phyloP scores from a whole-genome alignment of 2,113 vertebrate genomes.

The Spea multiplicata region DNA sequence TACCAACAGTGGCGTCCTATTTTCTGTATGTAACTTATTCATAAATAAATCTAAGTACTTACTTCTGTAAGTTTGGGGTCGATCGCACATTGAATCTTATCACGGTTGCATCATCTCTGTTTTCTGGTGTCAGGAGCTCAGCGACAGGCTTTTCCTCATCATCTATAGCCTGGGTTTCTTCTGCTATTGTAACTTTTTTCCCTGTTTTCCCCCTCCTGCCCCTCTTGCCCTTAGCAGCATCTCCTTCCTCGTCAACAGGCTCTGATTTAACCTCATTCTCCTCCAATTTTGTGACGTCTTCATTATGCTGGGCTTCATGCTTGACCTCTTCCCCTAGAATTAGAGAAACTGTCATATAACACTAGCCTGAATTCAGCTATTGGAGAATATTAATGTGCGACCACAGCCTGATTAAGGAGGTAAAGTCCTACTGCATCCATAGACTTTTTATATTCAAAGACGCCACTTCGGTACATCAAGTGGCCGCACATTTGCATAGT shows the following conservation, averaged over 20 bases:
- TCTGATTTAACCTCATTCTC: slow-evolving; percentile 14
- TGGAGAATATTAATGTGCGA: too few relatives aligned
- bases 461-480: too few relatives aligned
- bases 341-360: too few relatives aligned
- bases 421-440: too few relatives aligned
- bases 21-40: too few relatives aligned
- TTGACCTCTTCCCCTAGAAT: not conserved
- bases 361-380: too few relatives aligned
- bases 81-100: slow-evolving; percentile 75
- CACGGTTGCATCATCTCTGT: slow-evolving; percentile 59
- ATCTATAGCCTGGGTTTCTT: slow-evolving; percentile 22
- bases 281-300: not conserved
- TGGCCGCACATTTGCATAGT: too few relatives aligned
- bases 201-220: slow-evolving; percentile 20
- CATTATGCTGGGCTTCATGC: not conserved
- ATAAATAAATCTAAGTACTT: slow-evolving; percentile 43
- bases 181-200: not conserved
- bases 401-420: too few relatives aligned
- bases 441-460: too few relatives aligned
- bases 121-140: slow-evolving; percentile 52
- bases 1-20: too few relatives aligned
- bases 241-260: not conserved
- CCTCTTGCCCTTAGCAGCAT: not conserved
- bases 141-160: slow-evolving; percentile 38
- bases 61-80: slow-evolving; percentile 80